phyloP scores from a whole-genome alignment of 1,140 invertebrate species.

The Cyphomyrmex costatus region DNA sequence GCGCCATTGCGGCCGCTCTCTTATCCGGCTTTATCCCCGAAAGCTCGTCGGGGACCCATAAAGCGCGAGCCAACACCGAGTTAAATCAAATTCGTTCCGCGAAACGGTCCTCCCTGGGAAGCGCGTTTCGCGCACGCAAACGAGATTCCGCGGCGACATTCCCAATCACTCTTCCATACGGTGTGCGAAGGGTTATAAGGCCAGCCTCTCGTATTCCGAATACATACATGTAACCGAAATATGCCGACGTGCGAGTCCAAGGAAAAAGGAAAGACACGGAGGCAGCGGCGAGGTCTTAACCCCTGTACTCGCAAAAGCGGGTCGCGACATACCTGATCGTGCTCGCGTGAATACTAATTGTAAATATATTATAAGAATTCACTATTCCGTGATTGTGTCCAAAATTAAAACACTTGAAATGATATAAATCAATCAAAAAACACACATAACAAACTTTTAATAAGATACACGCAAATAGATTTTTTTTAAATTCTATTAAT shows the following conservation, averaged over 20 bases:
- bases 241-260: slow-evolving; percentile 31
- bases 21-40: slow-evolving; percentile 76
- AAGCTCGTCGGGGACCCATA: slow-evolving; percentile 71
- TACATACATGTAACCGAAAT: slow-evolving; percentile 53
- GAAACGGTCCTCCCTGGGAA: slow-evolving; percentile 76
- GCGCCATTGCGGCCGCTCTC: slow-evolving; percentile 55
- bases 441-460: background rate
- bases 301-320: slow-evolving; percentile 42
- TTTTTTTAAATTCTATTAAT: background rate
- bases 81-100: slow-evolving; percentile 80
- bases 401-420: background rate
- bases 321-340: slow-evolving; percentile 28
- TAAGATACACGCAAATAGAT: background rate
- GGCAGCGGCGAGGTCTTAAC: slow-evolving; percentile 30
- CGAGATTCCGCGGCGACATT: slow-evolving; percentile 77
- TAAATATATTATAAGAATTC: slow-evolving; percentile 13
- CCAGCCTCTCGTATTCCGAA: slow-evolving; percentile 64
- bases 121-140: slow-evolving; percentile 78
- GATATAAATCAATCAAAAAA: background rate
- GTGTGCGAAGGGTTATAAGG: slow-evolving; percentile 70
- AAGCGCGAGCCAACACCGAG: slow-evolving; percentile 69
- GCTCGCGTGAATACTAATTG: background rate
- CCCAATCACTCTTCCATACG: slow-evolving; percentile 73
- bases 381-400: background rate
- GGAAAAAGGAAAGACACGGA: slow-evolving; percentile 41